These are phyloP conservation scores for Pitta sordida DNA, from an alignment of 2,113 vertebrate genomes.

Conservation along the genomic window DNA sequence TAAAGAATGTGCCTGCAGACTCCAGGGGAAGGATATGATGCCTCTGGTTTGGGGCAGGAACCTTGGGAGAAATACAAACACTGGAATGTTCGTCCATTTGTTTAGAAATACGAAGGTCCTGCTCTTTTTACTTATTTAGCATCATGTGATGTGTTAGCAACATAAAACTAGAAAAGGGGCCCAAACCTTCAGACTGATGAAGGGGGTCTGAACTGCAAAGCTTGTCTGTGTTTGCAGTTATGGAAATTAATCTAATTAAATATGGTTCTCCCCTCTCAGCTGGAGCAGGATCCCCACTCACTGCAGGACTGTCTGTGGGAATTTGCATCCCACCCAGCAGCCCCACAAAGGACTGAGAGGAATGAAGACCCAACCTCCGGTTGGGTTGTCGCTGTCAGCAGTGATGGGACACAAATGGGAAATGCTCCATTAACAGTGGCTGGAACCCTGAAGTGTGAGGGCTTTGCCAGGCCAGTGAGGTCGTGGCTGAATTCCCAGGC, in stretches of 20 bases:
- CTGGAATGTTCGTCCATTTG: not conserved
- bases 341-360: not conserved
- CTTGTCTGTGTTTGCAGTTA: not conserved
- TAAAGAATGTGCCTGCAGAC: not conserved
- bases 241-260: not conserved
- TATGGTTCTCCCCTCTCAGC: not conserved
- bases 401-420: not conserved
- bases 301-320: accelerated
- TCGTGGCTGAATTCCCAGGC: not conserved
- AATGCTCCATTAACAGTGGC: not conserved
- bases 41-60: not conserved
- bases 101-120: not conserved
- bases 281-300: not conserved
- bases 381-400: not conserved
- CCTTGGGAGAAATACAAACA: not conserved
- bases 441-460: not conserved
- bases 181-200: not conserved
- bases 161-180: not conserved
- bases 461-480: not conserved
- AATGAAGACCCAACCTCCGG: not conserved
- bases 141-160: not conserved
- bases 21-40: not conserved
- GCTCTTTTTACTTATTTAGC: not conserved
- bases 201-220: not conserved
- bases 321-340: not conserved